Evolutionary conservation across 2,113 vertebrate genomes (phyloP).

Genomic region (Sorex fumeus): DNA sequence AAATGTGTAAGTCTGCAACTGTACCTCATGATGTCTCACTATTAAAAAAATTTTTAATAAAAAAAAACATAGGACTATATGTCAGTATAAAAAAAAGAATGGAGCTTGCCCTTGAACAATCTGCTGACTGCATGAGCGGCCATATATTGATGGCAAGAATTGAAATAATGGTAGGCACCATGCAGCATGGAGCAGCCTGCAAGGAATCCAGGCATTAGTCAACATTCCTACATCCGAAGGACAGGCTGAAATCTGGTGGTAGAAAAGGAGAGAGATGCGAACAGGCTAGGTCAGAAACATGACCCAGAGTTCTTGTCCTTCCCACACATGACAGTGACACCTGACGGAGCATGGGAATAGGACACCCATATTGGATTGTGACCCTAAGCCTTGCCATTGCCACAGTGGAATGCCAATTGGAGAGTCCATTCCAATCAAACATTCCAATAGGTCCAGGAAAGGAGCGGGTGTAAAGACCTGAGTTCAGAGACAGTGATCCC

Average conservation of each 20-base stretch:
- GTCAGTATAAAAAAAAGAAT: too few relatives aligned
- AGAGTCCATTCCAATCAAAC: neutral
- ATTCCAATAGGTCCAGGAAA: neutral
- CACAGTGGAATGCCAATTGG: neutral
- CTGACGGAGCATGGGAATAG: neutral
- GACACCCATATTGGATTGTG: too few relatives aligned
- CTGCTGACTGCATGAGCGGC: neutral
- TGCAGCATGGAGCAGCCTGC: rapidly evolving
- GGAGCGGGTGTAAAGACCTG: neutral
- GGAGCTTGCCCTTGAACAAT: neutral
- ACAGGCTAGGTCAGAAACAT: neutral
- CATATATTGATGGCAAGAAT: neutral
- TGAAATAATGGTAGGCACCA: neutral
- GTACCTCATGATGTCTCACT: too few relatives aligned
- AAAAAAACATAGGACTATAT: too few relatives aligned
- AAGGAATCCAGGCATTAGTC: neutral
- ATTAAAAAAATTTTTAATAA: too few relatives aligned
- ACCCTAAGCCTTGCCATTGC: neutral
- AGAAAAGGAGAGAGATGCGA: neutral
- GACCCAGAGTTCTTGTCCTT: neutral
- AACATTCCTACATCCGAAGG: neutral
- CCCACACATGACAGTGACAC: neutral
- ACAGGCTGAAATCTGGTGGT: neutral
- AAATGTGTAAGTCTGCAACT: too few relatives aligned
- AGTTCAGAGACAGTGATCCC: neutral